phyloP scores from a whole-genome alignment of 2,888 invertebrate genomes.

The Periphyllus acericola region DNA sequence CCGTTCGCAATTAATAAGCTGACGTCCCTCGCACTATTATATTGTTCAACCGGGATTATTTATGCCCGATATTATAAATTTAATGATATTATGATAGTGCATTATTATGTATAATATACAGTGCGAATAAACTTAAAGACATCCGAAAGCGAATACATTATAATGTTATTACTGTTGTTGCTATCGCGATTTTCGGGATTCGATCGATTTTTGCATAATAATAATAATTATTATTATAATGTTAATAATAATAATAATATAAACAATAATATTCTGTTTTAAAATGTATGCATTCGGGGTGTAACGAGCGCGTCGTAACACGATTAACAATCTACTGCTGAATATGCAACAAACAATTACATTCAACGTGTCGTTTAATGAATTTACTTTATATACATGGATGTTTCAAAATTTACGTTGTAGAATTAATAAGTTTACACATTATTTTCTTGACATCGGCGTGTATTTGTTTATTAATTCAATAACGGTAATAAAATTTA shows the following conservation, averaged over 20 bases:
- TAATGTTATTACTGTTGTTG: neutral
- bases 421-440: neutral
- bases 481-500: too few relatives aligned
- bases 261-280: neutral
- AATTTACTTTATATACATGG: neutral
- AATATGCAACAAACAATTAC: neutral
- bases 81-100: too few relatives aligned
- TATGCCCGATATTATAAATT: neutral
- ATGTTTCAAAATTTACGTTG: neutral
- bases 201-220: neutral
- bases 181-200: neutral
- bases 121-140: neutral
- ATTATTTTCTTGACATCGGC: neutral
- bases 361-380: neutral
- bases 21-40: neutral
- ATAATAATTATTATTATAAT: too few relatives aligned
- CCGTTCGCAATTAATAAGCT: conserved; percentile 2
- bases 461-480: neutral
- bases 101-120: neutral
- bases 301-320: neutral
- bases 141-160: neutral
- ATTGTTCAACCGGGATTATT: neutral
- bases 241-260: too few relatives aligned
- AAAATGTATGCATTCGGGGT: neutral
- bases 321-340: neutral